A percentile compares a stretch with the other conserved stretches of the same genome.
phyloP scores from a whole-genome alignment of 2,888 invertebrate genomes.

The Neoaliturus tenellus region DNA sequence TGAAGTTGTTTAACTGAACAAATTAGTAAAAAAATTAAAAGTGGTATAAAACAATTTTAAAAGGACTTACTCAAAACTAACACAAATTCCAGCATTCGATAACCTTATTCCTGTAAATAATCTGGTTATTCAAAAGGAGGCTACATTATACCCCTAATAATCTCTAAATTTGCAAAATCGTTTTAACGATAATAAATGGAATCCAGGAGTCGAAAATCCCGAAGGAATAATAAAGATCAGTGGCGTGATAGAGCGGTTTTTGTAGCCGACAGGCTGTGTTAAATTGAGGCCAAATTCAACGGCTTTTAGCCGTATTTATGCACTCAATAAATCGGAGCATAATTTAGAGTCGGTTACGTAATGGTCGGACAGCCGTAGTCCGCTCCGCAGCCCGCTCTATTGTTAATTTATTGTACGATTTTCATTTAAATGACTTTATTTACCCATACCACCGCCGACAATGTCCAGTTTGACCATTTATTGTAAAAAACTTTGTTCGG shows the following conservation, averaged over 20 bases:
- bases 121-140: not conserved
- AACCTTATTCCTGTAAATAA: too few species aligned
- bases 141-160: not conserved
- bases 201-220: not conserved
- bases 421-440: slow-evolving; percentile 30
- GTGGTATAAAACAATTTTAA: too few species aligned
- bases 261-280: slow-evolving; percentile 21
- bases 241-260: slow-evolving; percentile 7
- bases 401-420: slow-evolving; percentile 33
- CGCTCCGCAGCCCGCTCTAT: not conserved
- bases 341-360: slow-evolving; percentile 23
- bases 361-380: not conserved
- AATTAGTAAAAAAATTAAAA: too few species aligned
- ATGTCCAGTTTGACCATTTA: not conserved
- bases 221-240: slow-evolving; percentile 24
- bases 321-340: slow-evolving; percentile 20
- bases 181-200: not conserved
- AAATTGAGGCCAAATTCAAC: slow-evolving; percentile 14
- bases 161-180: not conserved
- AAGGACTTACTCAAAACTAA: too few species aligned
- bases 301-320: slow-evolving; percentile 30
- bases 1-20: too few species aligned
- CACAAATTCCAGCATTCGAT: too few species aligned
- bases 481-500: slow-evolving; percentile 2
- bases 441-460: not conserved